Percentiles rank a stretch among this genome's conserved stretches.
Conservation (phyloP, 2,888 invertebrate genomes). For the Pyrochroa serraticornis region DNA sequence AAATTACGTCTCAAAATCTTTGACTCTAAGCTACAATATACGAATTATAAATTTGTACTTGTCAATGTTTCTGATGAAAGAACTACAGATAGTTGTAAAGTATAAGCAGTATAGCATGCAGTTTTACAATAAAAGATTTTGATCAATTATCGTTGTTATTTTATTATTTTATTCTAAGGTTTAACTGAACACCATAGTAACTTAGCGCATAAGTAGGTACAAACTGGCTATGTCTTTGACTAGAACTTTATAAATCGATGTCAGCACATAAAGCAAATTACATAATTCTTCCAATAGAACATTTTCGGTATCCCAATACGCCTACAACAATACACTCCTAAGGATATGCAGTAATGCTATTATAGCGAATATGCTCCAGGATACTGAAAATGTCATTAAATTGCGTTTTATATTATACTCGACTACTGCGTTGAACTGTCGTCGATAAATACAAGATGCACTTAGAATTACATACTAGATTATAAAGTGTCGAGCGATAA, state of each 20-base stretch:
- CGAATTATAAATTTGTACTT: constrained; percentile 46
- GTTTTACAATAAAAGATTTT: constrained; percentile 35
- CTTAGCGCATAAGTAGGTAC: constrained; percentile 15
- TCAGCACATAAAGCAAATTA: constrained; percentile 42
- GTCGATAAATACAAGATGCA: constrained; percentile 8
- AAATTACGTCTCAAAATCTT: constrained; percentile 38
- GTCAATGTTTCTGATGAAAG: constrained; percentile 42
- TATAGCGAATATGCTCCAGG: constrained; percentile 19
- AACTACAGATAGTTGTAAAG: constrained; percentile 40
- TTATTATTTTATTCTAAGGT: constrained; percentile 32
- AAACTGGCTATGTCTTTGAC: constrained; percentile 14
- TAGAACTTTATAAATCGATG: constrained; percentile 37
- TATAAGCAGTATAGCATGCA: constrained; percentile 42
- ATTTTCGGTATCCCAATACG: constrained; percentile 35
- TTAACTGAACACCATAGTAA: constrained; percentile 36
- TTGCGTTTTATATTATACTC: constrained; percentile 14
- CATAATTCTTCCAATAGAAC: constrained; percentile 29
- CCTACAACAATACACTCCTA: constrained; percentile 34
- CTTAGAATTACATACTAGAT: not conserved
- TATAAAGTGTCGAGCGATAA: too few species aligned
- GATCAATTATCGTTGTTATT: constrained; percentile 40
- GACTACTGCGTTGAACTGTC: constrained; percentile 17
- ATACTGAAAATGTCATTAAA: constrained; percentile 25
- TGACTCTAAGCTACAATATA: constrained; percentile 28
- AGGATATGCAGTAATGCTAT: constrained; percentile 19